Conservation (phyloP, 2,113 vertebrate species). For the Copsychus sechellarum region DNA sequence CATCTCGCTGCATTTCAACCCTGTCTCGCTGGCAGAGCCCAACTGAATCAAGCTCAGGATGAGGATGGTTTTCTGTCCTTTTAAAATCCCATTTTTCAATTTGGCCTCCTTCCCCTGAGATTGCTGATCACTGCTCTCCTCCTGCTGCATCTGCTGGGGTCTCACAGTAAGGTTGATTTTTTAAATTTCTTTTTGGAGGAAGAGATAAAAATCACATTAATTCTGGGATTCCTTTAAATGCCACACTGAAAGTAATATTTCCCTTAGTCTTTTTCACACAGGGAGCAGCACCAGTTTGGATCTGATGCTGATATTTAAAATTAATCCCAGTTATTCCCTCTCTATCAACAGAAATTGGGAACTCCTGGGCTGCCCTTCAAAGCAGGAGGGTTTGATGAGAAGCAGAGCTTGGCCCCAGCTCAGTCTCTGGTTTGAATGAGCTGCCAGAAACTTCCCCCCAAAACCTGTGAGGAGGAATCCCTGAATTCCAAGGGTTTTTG, state of each 20-base stretch:
- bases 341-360: not conserved
- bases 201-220: not conserved
- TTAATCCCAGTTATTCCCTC: not conserved
- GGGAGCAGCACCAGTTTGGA: not conserved
- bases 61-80: not conserved
- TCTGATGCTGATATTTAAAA: not conserved
- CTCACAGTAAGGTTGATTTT: not conserved
- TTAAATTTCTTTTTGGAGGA: not conserved
- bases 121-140: not conserved
- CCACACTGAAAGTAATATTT: not conserved
- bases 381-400: not conserved
- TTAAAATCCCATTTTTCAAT: not conserved
- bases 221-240: slow-evolving; percentile 20
- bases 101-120: not conserved
- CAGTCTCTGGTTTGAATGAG: not conserved
- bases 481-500: not conserved
- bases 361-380: not conserved
- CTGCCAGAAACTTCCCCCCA: not conserved
- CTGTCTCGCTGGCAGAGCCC: not conserved
- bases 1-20: not conserved
- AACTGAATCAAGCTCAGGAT: not conserved
- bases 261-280: not conserved
- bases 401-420: not conserved
- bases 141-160: not conserved
- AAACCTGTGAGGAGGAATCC: not conserved